phyloP scores from a whole-genome alignment of 2,888 invertebrate genomes.

The Metallyticus violacea region DNA sequence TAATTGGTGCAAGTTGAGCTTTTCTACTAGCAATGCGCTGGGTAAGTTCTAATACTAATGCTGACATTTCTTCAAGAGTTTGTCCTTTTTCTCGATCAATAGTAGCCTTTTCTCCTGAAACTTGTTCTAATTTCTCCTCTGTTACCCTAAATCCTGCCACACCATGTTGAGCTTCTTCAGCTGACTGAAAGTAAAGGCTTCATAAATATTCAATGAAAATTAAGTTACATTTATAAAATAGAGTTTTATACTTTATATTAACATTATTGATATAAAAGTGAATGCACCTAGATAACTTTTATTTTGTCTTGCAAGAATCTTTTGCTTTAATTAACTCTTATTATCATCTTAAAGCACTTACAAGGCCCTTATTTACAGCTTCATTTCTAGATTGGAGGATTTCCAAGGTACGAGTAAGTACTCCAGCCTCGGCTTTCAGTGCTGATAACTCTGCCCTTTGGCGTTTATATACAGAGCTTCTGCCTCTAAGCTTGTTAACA shows the following conservation, averaged over 20 bases:
- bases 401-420: conserved; percentile 71
- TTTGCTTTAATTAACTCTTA: too few species aligned
- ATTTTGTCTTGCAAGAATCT: too few species aligned
- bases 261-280: background rate
- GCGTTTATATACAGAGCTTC: conserved; percentile 78
- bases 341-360: conserved; percentile 39
- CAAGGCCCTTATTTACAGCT: conserved; percentile 54
- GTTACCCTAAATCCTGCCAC: conserved; percentile 52
- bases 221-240: conserved; percentile 40
- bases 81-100: conserved; percentile 52
- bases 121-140: conserved; percentile 55
- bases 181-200: conserved; percentile 22
- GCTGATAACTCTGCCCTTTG: conserved; percentile 73
- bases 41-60: conserved; percentile 51
- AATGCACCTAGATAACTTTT: background rate
- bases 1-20: conserved; percentile 55
- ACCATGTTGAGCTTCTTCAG: conserved; percentile 43
- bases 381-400: conserved; percentile 58
- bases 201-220: background rate
- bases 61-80: conserved; percentile 53
- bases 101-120: conserved; percentile 52
- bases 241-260: background rate
- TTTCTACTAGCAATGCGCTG: conserved; percentile 61
- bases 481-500: conserved; percentile 74
- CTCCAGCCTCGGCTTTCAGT: conserved; percentile 72